Conservation (phyloP, 2,888 invertebrate species). For the Acanthopleura granulata region DNA sequence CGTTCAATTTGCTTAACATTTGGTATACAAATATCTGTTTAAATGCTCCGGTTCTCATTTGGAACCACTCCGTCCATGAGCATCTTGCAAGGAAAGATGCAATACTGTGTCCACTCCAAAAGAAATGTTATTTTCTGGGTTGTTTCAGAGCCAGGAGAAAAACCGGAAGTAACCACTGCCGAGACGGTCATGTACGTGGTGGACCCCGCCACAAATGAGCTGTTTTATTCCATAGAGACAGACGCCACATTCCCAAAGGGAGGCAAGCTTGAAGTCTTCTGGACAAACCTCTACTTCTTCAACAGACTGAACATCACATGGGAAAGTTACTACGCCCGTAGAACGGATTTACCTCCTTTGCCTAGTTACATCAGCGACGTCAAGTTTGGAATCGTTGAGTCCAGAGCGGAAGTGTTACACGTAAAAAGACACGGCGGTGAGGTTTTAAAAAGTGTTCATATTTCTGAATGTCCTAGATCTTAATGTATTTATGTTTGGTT, state of each 20-base stretch:
- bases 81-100: too few species aligned
- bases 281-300: slow-evolving; percentile 1
- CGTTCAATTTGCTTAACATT: too few species aligned
- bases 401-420: neutral
- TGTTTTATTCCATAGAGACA: neutral
- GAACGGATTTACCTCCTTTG: neutral
- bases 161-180: neutral
- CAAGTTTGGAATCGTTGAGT: neutral
- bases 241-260: neutral
- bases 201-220: neutral
- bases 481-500: neutral
- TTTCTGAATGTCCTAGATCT: neutral
- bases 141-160: neutral
- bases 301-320: neutral
- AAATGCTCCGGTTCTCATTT: too few species aligned
- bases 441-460: neutral
- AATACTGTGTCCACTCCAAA: too few species aligned
- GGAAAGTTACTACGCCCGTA: neutral
- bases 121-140: too few species aligned
- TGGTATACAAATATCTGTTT: too few species aligned
- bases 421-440: neutral
- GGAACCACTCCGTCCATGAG: too few species aligned
- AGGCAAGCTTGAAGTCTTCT: neutral
- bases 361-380: neutral
- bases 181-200: neutral